Evolutionary conservation across 2,113 vertebrate genomes (phyloP).

Genomic region (Eidolon helvum): DNA sequence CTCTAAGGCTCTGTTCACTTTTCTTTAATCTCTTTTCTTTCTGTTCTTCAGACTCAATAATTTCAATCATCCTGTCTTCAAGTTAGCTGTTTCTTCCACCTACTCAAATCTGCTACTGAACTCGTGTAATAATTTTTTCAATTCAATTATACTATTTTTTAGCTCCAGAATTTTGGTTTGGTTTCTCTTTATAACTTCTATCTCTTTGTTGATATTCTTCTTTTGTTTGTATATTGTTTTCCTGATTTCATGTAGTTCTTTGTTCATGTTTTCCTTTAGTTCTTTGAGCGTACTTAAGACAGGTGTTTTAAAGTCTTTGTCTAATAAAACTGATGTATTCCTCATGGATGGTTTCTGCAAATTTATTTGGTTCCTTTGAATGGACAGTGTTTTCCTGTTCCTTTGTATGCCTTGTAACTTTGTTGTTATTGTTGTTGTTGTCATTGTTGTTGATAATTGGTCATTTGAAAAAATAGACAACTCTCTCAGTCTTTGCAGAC

Average conservation of each 20-base stretch:
- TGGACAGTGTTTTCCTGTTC: background rate
- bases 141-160: background rate
- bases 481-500: background rate
- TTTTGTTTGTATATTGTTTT: background rate
- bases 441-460: background rate
- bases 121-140: background rate
- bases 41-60: background rate
- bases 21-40: no score
- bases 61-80: background rate
- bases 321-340: background rate
- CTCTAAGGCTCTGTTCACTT: background rate
- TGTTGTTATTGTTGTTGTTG: background rate
- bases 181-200: background rate
- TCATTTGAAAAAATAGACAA: background rate
- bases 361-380: background rate
- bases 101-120: background rate
- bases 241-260: background rate
- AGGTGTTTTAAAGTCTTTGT: background rate
- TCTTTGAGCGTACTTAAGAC: background rate
- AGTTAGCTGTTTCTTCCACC: background rate
- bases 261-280: background rate
- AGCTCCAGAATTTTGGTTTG: background rate
- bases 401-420: background rate
- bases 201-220: background rate
- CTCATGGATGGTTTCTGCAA: background rate